These are phyloP conservation scores for Limenitis camilla DNA, from an alignment of 2,888 invertebrate genomes.

Conservation along the genomic window DNA sequence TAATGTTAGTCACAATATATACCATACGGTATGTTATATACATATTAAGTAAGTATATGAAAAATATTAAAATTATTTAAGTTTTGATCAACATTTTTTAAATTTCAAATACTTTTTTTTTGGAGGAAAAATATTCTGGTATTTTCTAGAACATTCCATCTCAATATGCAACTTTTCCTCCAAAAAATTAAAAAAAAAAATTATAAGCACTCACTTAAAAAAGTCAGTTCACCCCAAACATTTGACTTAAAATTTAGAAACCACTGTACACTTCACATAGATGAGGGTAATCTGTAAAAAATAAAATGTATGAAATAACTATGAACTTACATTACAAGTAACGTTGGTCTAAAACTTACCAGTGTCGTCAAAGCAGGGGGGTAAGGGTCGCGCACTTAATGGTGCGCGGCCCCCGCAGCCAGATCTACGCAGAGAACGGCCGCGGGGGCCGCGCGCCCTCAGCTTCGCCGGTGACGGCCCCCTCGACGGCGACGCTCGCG, in stretches of 20 bases:
- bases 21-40: too few relatives aligned
- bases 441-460: conserved; percentile 72
- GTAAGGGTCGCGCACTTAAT: conserved; percentile 26
- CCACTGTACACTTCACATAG: not conserved
- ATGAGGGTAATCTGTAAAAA: not conserved
- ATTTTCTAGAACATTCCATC: too few relatives aligned
- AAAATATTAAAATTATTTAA: too few relatives aligned
- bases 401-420: conserved; percentile 56
- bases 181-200: too few relatives aligned
- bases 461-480: conserved; percentile 52
- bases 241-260: not conserved
- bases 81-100: too few relatives aligned
- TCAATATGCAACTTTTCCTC: too few relatives aligned
- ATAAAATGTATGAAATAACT: not conserved
- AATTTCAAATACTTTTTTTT: too few relatives aligned
- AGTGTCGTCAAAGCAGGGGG: not conserved
- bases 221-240: not conserved
- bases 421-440: conserved; percentile 64
- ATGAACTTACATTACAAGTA: too few relatives aligned
- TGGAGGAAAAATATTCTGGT: too few relatives aligned
- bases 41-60: too few relatives aligned
- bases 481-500: conserved; percentile 58
- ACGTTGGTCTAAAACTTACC: not conserved
- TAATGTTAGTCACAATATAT: too few relatives aligned
- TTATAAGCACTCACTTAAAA: not conserved